These are phyloP conservation scores for Lepus oiostolus DNA, from an alignment of 2,797 vertebrate species.

Conservation along the genomic window DNA sequence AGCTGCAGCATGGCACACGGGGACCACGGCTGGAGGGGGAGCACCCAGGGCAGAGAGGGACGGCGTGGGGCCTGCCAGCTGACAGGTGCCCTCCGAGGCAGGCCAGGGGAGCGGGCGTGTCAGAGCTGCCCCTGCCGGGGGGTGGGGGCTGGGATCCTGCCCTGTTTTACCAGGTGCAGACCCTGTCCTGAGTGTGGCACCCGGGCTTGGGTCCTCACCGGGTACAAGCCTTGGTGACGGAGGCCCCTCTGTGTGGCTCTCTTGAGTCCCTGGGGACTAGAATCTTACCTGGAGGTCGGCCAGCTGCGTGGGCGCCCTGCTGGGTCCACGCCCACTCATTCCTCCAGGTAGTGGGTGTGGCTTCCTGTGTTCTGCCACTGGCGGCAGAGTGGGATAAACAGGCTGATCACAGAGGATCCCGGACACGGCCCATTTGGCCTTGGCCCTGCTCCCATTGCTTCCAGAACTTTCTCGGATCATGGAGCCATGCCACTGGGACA, in stretches of 20 bases:
- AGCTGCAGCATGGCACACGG: rapidly evolving
- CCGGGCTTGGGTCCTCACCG: too few relatives aligned
- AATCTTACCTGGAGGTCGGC: rapidly evolving
- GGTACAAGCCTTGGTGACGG: not conserved
- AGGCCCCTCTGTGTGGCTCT: not conserved
- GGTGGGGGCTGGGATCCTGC: not conserved
- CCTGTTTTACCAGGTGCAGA: too few relatives aligned
- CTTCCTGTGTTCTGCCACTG: rapidly evolving
- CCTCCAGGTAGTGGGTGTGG: not conserved
- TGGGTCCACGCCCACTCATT: not conserved
- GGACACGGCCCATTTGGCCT: not conserved
- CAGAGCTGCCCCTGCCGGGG: not conserved
- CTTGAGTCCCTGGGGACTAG: not conserved
- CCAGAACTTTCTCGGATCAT: not conserved
- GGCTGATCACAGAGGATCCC: rapidly evolving
- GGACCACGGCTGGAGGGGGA: rapidly evolving
- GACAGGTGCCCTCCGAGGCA: too few relatives aligned
- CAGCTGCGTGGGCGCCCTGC: not conserved
- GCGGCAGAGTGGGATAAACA: not conserved
- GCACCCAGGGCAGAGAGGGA: not conserved
- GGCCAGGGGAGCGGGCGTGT: not conserved
- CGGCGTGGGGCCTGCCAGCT: rapidly evolving
- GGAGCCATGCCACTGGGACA: not conserved
- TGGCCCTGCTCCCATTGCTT: not conserved
- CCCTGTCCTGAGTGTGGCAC: rapidly evolving